Conservation (phyloP, 2,888 invertebrate species). For the Epinotia ramella region DNA sequence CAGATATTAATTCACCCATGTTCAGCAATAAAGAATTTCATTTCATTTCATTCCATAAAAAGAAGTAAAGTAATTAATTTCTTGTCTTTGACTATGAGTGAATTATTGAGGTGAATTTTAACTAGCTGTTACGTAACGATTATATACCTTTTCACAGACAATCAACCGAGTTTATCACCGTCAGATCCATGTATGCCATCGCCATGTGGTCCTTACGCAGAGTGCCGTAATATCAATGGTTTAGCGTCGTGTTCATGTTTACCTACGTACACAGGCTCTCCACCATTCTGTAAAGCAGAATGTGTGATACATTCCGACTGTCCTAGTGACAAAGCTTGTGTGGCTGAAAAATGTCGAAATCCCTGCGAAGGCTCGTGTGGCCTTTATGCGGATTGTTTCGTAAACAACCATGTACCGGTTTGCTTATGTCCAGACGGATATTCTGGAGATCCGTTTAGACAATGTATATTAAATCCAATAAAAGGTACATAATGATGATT, state of each 20-base stretch:
- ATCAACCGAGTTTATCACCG: slow-evolving; percentile 68
- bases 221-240: slow-evolving; percentile 89
- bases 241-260: slow-evolving; percentile 90
- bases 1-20: too few species aligned
- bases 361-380: slow-evolving; percentile 90
- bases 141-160: slow-evolving; percentile 58
- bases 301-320: slow-evolving; percentile 88
- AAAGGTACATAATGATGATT: slow-evolving; percentile 61
- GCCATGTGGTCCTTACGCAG: slow-evolving; percentile 89
- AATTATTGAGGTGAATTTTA: background rate
- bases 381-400: slow-evolving; percentile 87
- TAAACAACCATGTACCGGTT: slow-evolving; percentile 89
- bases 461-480: slow-evolving; percentile 84
- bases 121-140: background rate
- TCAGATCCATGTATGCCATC: slow-evolving; percentile 89
- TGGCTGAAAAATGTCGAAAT: slow-evolving; percentile 88
- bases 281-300: slow-evolving; percentile 87
- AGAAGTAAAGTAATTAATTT: background rate
- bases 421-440: slow-evolving; percentile 88
- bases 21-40: too few species aligned
- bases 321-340: slow-evolving; percentile 87
- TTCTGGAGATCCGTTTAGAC: slow-evolving; percentile 89
- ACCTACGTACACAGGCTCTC: slow-evolving; percentile 87
- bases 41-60: too few species aligned
- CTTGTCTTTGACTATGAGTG: background rate